phyloP scores from a whole-genome alignment of 2,888 invertebrate genomes.

The Elgonia sp. region DNA sequence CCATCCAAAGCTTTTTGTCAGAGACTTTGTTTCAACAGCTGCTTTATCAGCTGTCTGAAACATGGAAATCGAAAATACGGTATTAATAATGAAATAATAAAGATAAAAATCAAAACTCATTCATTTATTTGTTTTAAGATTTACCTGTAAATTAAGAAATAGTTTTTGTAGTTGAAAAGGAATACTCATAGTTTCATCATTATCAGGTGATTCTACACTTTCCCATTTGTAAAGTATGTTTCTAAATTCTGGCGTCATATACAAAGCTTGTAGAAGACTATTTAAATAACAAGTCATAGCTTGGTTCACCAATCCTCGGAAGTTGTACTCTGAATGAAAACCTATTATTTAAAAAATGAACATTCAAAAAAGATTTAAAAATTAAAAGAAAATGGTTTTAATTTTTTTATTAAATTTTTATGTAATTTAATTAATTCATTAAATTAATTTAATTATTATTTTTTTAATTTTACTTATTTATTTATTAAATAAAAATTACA shows the following conservation, averaged over 20 bases:
- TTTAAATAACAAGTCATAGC: conserved; percentile 98
- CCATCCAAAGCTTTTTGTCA: conserved; percentile 97
- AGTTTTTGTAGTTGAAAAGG: conserved; percentile 95
- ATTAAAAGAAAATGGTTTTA: too few relatives aligned
- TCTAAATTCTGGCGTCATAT: conserved; percentile 97
- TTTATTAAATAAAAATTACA: too few relatives aligned
- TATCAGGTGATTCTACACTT: conserved; percentile 89
- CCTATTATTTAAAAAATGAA: background rate
- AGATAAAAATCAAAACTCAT: too few relatives aligned
- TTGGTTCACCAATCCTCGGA: conserved; percentile 94
- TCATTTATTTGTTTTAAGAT: too few relatives aligned
- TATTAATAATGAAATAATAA: too few relatives aligned
- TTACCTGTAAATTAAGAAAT: conserved; percentile 93
- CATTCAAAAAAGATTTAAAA: too few relatives aligned
- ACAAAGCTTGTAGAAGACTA: conserved; percentile 95
- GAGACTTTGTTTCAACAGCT: conserved; percentile 94
- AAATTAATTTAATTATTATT: too few relatives aligned
- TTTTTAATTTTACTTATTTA: too few relatives aligned
- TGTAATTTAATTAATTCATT: too few relatives aligned
- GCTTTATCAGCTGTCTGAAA: conserved; percentile 91
- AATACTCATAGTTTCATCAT: conserved; percentile 91
- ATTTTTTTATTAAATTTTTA: too few relatives aligned
- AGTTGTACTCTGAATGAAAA: conserved; percentile 87
- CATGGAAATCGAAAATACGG: background rate
- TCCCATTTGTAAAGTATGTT: conserved; percentile 96